These are phyloP conservation scores for Hippocampus mohnikei DNA, from an alignment of 2,113 vertebrate species.

Conservation along the genomic window DNA sequence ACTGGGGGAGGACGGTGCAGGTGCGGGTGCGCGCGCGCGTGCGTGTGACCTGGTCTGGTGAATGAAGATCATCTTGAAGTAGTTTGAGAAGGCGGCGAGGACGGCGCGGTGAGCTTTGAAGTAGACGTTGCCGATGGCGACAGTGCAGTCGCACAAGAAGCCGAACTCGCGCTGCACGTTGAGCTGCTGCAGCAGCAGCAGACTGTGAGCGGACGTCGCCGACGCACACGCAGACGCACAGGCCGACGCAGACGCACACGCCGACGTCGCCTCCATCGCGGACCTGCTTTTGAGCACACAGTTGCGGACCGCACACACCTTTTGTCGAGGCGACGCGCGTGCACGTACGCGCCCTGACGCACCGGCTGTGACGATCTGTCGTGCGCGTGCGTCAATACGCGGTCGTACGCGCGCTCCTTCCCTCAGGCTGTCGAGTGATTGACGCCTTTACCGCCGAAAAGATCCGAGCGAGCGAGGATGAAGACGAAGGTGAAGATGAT, in stretches of 20 bases:
- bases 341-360: not conserved
- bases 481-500: constrained; percentile 12
- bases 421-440: not conserved
- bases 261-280: not conserved
- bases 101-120: constrained; percentile 97
- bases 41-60: constrained; percentile 87
- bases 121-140: constrained; percentile 96
- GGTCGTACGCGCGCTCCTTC: constrained; percentile 14
- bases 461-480: not conserved
- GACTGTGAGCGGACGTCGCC: constrained; percentile 80
- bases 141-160: constrained; percentile 96
- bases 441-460: constrained; percentile 4
- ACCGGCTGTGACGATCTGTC: not conserved
- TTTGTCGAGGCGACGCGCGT: not conserved
- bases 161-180: constrained; percentile 97
- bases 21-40: not conserved
- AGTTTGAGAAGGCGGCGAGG: constrained; percentile 95
- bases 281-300: not conserved
- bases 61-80: constrained; percentile 99
- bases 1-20: not conserved
- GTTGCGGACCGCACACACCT: not conserved
- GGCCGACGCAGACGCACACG: constrained; percentile 12
- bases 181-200: constrained; percentile 94
- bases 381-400: too few relatives aligned
- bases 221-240: constrained; percentile 62